Percentiles rank a stretch among this genome's conserved stretches.
These are phyloP conservation scores for Sterrhoptilus dennistouni DNA, from an alignment of 2,113 vertebrate species.

Conservation along the genomic window DNA sequence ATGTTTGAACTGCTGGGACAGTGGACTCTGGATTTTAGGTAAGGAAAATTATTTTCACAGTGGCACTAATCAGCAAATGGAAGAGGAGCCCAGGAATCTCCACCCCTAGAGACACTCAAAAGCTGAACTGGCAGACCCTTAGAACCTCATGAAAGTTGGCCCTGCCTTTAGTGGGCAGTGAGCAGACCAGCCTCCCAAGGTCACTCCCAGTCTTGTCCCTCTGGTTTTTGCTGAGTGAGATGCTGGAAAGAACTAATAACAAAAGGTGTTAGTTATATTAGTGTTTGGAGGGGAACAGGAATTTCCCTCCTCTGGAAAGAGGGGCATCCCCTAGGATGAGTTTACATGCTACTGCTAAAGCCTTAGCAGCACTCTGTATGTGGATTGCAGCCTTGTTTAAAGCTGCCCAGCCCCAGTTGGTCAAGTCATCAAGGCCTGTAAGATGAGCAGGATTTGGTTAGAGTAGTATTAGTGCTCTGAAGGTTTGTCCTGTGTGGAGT, in stretches of 20 bases:
- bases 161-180: neutral
- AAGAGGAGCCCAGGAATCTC: neutral
- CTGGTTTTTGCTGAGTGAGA: neutral
- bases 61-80: neutral
- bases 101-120: neutral
- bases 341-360: neutral
- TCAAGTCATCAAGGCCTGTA: neutral
- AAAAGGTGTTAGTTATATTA: accelerated
- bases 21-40: neutral
- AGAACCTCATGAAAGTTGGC: neutral
- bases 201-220: neutral
- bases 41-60: neutral
- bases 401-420: neutral
- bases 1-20: neutral
- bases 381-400: neutral
- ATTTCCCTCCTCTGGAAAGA: neutral
- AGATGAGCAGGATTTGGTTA: neutral
- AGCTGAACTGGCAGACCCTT: neutral
- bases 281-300: neutral
- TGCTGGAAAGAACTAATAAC: neutral
- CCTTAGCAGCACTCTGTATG: neutral
- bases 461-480: neutral
- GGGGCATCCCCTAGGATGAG: neutral
- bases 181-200: neutral
- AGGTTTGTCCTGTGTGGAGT: neutral